phyloP scores from a whole-genome alignment of 2,113 vertebrate species.

The Henicopernis longicauda region DNA sequence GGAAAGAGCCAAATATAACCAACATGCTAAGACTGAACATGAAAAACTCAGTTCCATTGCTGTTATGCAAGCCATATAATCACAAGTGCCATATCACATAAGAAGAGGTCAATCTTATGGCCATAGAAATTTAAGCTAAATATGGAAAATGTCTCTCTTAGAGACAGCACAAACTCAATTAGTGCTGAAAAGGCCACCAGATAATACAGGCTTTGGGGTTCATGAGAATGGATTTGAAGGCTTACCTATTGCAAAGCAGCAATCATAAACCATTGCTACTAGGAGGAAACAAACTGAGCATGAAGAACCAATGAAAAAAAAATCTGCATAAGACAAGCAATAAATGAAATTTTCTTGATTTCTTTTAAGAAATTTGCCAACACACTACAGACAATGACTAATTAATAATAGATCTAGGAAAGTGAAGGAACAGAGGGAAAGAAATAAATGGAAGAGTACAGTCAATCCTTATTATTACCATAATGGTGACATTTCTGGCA shows the following conservation, averaged over 20 bases:
- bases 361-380: neutral
- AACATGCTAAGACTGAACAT: neutral
- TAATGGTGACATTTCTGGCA: neutral
- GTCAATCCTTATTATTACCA: neutral
- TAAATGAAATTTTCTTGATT: neutral
- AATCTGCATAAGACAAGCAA: neutral
- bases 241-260: neutral
- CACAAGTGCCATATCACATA: neutral
- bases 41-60: neutral
- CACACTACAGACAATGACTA: neutral
- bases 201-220: neutral
- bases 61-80: neutral
- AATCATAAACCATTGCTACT: neutral
- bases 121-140: neutral
- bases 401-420: neutral
- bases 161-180: neutral
- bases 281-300: neutral
- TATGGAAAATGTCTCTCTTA: neutral
- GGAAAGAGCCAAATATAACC: neutral
- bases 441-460: neutral
- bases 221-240: neutral
- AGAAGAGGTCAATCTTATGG: neutral
- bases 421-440: neutral
- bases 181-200: neutral
- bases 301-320: neutral